phyloP scores from a whole-genome alignment of 2,113 vertebrate species.

The Natator depressus region DNA sequence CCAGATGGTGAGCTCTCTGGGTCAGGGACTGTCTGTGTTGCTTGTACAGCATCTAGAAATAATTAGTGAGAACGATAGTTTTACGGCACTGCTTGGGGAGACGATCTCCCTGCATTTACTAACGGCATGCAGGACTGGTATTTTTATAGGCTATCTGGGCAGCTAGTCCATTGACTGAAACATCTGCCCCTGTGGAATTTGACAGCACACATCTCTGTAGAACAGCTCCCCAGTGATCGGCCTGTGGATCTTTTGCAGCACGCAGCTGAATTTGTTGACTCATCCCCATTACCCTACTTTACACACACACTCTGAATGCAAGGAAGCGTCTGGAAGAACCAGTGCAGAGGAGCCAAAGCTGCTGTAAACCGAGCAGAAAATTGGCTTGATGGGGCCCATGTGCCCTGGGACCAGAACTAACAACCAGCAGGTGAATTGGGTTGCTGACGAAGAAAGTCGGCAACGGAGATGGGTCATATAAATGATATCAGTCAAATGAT shows the following conservation, averaged over 20 bases:
- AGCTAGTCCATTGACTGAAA: neutral
- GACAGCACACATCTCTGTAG: neutral
- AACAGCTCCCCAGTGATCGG: neutral
- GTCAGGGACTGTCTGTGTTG: neutral
- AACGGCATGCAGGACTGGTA: neutral
- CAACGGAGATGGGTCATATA: no score
- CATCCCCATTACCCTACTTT: neutral
- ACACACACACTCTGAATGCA: neutral
- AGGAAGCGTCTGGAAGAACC: neutral
- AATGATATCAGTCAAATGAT: fast-evolving
- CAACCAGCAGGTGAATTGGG: neutral
- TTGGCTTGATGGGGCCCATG: neutral
- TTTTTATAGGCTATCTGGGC: neutral
- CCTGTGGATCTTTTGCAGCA: neutral
- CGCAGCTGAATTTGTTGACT: neutral
- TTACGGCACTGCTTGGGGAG: no score
- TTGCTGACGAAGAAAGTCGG: neutral
- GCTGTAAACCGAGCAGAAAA: neutral
- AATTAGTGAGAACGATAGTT: neutral
- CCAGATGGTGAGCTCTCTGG: neutral
- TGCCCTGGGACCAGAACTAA: constrained; percentile 12
- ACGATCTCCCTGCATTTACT: neutral
- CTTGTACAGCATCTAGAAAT: neutral
- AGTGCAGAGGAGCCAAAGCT: neutral
- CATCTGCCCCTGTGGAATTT: neutral